Conservation (phyloP, 92 coral and sea anemone species). For the Palythoa heliodiscus region DNA sequence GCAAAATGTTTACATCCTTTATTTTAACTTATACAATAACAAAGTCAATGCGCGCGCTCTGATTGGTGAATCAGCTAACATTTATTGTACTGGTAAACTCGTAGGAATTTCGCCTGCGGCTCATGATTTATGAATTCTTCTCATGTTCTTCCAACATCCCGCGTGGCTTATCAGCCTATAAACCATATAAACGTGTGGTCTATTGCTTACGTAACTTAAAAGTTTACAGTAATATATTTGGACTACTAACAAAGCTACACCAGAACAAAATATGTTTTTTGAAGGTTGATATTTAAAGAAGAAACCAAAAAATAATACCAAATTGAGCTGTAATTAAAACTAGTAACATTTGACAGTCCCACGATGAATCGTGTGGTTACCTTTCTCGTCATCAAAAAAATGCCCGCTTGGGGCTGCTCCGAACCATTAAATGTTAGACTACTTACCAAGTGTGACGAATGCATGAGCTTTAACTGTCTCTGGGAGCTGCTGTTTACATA, state of each 20-base stretch:
- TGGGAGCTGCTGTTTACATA: conserved; percentile 74
- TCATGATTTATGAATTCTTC: no score
- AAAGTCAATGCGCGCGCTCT: no score
- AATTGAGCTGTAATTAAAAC: background rate
- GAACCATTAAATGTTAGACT: background rate
- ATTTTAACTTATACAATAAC: background rate
- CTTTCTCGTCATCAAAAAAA: background rate
- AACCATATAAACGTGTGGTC: no score
- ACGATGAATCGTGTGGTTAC: background rate
- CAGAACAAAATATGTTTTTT: background rate
- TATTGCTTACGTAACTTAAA: background rate
- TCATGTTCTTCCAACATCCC: no score
- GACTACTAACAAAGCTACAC: background rate
- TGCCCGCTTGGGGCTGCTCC: background rate
- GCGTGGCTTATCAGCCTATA: no score
- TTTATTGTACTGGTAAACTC: no score
- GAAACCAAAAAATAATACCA: background rate
- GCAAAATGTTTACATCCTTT: background rate
- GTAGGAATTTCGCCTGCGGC: no score
- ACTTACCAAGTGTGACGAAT: conserved; percentile 92
- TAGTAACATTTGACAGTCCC: background rate
- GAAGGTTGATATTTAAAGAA: background rate
- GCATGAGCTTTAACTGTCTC: conserved; percentile 97
- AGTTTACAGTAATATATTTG: background rate
- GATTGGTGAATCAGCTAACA: no score